Conservation (phyloP, 2,888 invertebrate species). For the Brachypalpus laphriformis region DNA sequence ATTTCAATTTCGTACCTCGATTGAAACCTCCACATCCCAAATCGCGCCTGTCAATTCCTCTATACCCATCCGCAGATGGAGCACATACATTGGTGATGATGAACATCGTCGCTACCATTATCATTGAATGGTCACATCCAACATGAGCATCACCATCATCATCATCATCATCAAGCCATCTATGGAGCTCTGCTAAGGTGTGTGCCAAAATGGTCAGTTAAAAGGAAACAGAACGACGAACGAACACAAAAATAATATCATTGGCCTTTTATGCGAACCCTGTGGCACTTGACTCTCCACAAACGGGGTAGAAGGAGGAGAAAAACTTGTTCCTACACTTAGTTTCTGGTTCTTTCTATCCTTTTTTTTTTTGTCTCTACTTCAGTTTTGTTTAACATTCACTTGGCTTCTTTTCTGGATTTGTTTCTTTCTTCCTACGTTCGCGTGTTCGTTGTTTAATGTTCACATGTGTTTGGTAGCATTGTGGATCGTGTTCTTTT, state of each 20-base stretch:
- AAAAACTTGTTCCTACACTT: constrained; percentile 59
- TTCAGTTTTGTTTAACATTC: constrained; percentile 51
- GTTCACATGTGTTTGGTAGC: constrained; percentile 72
- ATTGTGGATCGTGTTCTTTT: constrained; percentile 61
- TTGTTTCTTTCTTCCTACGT: constrained; percentile 16
- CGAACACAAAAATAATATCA: constrained; percentile 59
- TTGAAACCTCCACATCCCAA: constrained; percentile 60
- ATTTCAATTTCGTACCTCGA: constrained; percentile 73
- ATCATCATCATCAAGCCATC: constrained; percentile 61
- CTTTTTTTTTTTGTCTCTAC: not conserved
- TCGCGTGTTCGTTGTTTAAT: constrained; percentile 52
- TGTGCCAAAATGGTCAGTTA: constrained; percentile 68
- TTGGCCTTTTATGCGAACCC: constrained; percentile 71
- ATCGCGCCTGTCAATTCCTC: constrained; percentile 61
- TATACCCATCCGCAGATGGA: constrained; percentile 23
- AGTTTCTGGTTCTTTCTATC: constrained; percentile 34
- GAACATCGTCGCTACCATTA: constrained; percentile 60
- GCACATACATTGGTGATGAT: constrained; percentile 37
- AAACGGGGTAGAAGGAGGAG: not conserved
- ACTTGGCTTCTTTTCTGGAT: constrained; percentile 56
- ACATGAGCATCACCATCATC: constrained; percentile 52
- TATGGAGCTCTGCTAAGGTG: constrained; percentile 48
- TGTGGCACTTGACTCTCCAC: constrained; percentile 65
- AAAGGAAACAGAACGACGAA: constrained; percentile 43
- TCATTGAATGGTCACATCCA: constrained; percentile 50